A percentile compares a stretch with the other conserved stretches of the same genome.
Conservation (phyloP, 2,888 invertebrate species). For the Aspidiotus destructor region DNA sequence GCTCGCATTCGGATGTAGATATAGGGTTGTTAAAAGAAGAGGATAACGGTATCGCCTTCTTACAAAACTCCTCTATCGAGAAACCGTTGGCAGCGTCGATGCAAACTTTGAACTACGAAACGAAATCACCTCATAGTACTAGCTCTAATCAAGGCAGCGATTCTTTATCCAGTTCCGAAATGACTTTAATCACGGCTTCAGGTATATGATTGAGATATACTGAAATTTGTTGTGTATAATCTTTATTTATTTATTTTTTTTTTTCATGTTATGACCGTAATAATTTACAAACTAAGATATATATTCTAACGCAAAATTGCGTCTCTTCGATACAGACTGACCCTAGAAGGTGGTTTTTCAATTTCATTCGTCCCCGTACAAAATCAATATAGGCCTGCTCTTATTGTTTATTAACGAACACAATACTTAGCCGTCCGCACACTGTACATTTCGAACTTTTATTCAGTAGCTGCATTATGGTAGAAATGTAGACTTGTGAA, state of each 20-base stretch:
- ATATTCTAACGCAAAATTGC: too few relatives aligned
- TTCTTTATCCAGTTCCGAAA: conserved; percentile 51
- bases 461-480: conserved; percentile 2
- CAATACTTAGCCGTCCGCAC: too few relatives aligned
- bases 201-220: conserved; percentile 14
- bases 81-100: conserved; percentile 24
- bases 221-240: neutral
- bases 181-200: conserved; percentile 31
- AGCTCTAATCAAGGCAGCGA: conserved; percentile 64
- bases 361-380: too few relatives aligned
- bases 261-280: too few relatives aligned
- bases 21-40: conserved; percentile 36
- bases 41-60: neutral
- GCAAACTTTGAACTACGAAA: conserved; percentile 19
- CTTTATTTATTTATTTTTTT: too few relatives aligned
- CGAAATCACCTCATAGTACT: conserved; percentile 30
- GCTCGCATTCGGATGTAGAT: conserved; percentile 61
- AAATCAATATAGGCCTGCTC: too few relatives aligned
- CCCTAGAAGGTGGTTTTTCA: too few relatives aligned
- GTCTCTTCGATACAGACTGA: too few relatives aligned
- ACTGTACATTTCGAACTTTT: neutral
- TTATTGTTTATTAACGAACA: too few relatives aligned
- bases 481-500: neutral
- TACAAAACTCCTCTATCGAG: conserved; percentile 13
- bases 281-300: too few relatives aligned